Percentiles rank a stretch among this genome's conserved stretches.
These are phyloP conservation scores for Actinia equina DNA, from an alignment of 64 coral and sea anemone genomes.

Conservation along the genomic window DNA sequence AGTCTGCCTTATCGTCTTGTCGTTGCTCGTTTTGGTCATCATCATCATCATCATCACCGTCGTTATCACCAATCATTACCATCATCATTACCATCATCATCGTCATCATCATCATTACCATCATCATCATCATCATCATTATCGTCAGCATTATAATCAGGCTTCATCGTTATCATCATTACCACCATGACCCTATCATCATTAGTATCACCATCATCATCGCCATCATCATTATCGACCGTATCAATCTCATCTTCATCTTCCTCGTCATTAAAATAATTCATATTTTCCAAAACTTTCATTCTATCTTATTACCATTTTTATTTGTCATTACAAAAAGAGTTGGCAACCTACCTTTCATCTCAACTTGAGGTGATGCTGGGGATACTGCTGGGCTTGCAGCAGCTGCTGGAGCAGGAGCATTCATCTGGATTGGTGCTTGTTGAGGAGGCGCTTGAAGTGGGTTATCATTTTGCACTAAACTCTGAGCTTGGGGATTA, in stretches of 20 bases:
- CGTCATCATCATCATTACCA: neutral
- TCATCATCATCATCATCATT: neutral
- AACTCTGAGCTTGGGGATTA: neutral
- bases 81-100: neutral
- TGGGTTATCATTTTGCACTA: neutral
- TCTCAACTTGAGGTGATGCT: neutral
- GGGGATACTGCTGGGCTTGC: neutral
- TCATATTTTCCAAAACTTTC: neutral
- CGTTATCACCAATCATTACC: neutral
- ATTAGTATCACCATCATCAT: neutral
- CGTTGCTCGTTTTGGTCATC: neutral
- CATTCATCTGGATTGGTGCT: constrained; percentile 22
- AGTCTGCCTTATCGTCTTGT: neutral
- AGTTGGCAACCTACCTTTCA: neutral
- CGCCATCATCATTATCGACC: neutral
- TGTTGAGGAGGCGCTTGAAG: neutral
- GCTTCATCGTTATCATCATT: neutral
- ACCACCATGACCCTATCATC: neutral
- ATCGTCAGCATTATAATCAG: neutral
- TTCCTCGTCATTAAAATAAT: neutral
- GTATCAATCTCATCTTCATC: neutral
- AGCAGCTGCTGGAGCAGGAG: neutral
- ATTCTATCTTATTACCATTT: neutral
- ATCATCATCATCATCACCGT: neutral
- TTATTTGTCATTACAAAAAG: neutral